Evolutionary conservation across 1,140 invertebrate genomes (phyloP), one percentile per base, ranked within the genome.

Genomic region (Zaprionus camerounensis): DNA sequence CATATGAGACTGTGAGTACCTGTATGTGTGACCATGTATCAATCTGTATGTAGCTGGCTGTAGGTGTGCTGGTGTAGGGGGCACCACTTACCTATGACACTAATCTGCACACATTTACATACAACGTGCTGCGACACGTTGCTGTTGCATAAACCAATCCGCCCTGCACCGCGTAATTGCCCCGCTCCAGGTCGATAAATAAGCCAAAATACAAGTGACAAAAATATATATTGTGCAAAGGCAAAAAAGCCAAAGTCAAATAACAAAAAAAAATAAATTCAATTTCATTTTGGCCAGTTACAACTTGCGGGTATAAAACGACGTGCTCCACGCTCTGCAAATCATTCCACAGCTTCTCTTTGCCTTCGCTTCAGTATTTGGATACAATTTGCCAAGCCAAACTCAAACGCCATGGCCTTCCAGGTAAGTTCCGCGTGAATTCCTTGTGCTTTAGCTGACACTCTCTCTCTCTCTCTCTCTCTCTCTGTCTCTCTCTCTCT

Each of bases 321-420:
- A 67, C 38, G 63, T 72, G 79, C 24, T 63, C 20, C 41, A 17
- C n/a, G 22, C 24, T 44, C 69, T 84, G 71, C 68, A 90, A 90
- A 82, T 88, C 85, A 88, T 88, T 88, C 85, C 81, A 82, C 76
- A 88, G 73, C 76, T 53, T 81, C 78, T 56, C 84, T 61, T 51
- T 12, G 71, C 63, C 49, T 82, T 80, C 71, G 71, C 57, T 61
- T 58, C 82, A 80, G 68, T 78, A 63, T 58, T 72, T 65, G 76
- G 76, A 85, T 77, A 85, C 31, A 9, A 9, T 41, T 80, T 58
- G 66, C 55, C 41, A 62, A 71, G 36, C 31, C 73, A 71, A 80
- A 51, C 31, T n/a, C 51, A 79, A 38, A 46, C 76, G 64, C 76
- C 86, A 91, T 91, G 87, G 87, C 87, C 71, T 91, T 91, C 74